Evolutionary conservation across 2,797 vertebrate species (phyloP), one percentile per base, ranked within the genome.

Genomic region (Rousettus madagascariensis): DNA sequence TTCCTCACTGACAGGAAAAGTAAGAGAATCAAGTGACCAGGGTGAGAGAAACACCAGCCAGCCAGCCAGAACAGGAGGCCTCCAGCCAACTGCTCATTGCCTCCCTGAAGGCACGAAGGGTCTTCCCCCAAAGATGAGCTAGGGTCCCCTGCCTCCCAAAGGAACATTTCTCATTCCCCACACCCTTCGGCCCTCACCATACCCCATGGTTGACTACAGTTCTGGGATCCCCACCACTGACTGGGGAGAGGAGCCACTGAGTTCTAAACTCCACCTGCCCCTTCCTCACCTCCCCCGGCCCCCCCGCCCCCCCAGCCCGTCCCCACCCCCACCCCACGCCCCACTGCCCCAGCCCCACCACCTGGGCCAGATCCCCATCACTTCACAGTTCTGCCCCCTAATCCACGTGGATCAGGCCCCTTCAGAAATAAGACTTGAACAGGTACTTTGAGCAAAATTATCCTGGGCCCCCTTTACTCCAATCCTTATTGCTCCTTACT

Each of bases 1-100:
- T 88, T 96, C 96, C 87, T 93, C 66, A 38, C 20, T 30, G 78
- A 94, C 94, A 91, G 96, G 86, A 95, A 95, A 95, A 91, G 61
- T 69, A 63, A 80, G 46, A 91, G 53, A 43, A 86, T 78, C 41
- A 28, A 92, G 68, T 30, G 46, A 66, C 38, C 16, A 57, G 92
- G 19, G 33, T 16, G 68, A 95, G 85, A 97, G 80, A 80, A 43
- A 63, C 30, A 49, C 15, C 49, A 46, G 19, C 69, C 49, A 46
- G 19, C 69, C 16, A 24, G 61, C 68, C 75, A 71, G 86, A 74
- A 5, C 24, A 22, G 2, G 65, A 59, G 49, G 53, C 51, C 10
- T 63, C 43, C 66, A 75, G 68, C 49, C 90, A 46, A 28, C 12
- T 5, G 43, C 49, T 68, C 57, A n/a, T 5, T 16, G 41, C 5